These are phyloP conservation scores for Stenoptilia bipunctidactyla DNA, from an alignment of 2,888 invertebrate genomes.

Conservation along the genomic window DNA sequence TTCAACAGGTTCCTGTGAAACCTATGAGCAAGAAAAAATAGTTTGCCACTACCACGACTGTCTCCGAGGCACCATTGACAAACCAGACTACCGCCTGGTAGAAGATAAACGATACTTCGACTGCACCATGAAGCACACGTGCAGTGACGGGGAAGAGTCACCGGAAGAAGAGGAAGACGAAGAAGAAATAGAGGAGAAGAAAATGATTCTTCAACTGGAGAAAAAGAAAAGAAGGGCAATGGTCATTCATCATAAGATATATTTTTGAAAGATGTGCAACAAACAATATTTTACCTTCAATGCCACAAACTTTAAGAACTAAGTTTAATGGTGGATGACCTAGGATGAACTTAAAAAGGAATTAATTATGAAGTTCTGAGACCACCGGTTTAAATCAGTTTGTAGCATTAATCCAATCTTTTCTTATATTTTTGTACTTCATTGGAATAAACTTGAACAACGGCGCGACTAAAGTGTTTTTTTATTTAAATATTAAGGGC, in stretches of 20 bases:
- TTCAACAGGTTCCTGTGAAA: slow-evolving; percentile 71
- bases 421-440: no score
- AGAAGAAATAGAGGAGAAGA: slow-evolving; percentile 13
- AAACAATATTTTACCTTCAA: no score
- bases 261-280: slow-evolving; percentile 52
- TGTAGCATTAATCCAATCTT: no score
- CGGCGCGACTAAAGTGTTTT: no score
- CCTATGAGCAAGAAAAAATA: slow-evolving; percentile 72
- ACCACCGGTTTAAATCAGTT: no score
- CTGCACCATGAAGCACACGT: slow-evolving; percentile 46
- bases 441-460: no score
- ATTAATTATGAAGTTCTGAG: no score
- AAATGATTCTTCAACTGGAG: slow-evolving; percentile 18
- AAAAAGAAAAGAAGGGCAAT: slow-evolving; percentile 50
- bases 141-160: slow-evolving; percentile 26
- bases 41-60: slow-evolving; percentile 72
- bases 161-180: slow-evolving; percentile 12
- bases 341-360: no score
- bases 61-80: slow-evolving; percentile 51
- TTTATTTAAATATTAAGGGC: no score
- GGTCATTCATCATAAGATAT: slow-evolving; percentile 62
- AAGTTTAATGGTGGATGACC: no score
- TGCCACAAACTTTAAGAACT: no score
- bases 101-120: slow-evolving; percentile 59
- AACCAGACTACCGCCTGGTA: slow-evolving; percentile 52